Base-by-base conservation (phyloP, 2,113 vertebrate species). In the Fregetta grallaria region DNA sequence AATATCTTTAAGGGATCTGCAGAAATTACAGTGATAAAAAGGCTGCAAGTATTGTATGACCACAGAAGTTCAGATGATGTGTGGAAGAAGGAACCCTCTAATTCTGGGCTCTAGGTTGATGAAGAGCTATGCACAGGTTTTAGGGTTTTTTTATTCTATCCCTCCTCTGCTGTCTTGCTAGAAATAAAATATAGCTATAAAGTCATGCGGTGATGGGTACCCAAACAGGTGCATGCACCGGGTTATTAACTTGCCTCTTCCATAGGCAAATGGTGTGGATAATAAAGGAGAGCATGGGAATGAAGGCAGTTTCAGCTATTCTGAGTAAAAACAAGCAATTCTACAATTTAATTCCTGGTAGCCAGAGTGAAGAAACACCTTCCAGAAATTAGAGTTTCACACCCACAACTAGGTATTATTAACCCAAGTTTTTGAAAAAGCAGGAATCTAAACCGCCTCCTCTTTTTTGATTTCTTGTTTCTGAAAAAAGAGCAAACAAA, bases 181-280 rank as follows among this genome's bases (percentile, higher is more conserved):
- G 63, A 23, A 86, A 89, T 71, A 89, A 94, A 82, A 88, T 7
- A 44, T 2, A 65, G 29, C 55, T 55, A 63, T 55, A 89, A 86
- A 87, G 89, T 34, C 87, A 78, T 1, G 0, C 56, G 63, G 32
- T 14, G 32, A 22, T 74, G 55, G 55, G 44, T 44, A 66, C 27
- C 30, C 49, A 75, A 72, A 52, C 7, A 55, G 2, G 9, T n/a
- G 52, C 63, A 91, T 23, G 68, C 76, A 71, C 23, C 0, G 2
- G 7, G 19, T 75, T 44, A 75, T 34, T 26, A 87, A 59, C n/a
- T 34, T 47, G 47, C 6, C 47, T 30, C 10, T 95, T 55, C 42
- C 23, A 44, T 0, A 38, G 34, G 16, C 7, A 55, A 86, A 67
- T 0, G 1, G 13, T n/a, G 20, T 32, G 38, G 15, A 20, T 75